phyloP scores from a whole-genome alignment of 2,888 invertebrate genomes.

The Catocala sponsa region DNA sequence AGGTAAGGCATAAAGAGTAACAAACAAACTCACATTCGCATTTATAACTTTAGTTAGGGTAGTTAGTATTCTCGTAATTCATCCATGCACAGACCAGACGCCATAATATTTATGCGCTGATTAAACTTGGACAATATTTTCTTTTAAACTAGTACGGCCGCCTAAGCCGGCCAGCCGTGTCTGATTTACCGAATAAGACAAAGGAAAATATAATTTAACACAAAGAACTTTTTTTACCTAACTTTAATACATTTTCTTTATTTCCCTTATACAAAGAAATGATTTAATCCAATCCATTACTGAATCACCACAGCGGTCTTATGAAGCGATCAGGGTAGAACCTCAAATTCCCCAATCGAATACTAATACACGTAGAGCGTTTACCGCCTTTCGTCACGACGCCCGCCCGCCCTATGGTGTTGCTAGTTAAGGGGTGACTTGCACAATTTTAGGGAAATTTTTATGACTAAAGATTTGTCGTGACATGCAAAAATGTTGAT shows the following conservation, averaged over 20 bases:
- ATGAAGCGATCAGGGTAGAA: conserved; percentile 46
- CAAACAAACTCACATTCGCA: too few species aligned
- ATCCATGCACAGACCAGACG: neutral
- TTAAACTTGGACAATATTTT: neutral
- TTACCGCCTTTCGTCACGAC: conserved; percentile 47
- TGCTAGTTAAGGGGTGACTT: conserved; percentile 24
- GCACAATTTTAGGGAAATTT: conserved; percentile 15
- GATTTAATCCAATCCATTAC: conserved; percentile 44
- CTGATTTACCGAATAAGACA: conserved; percentile 10
- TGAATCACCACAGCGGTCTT: conserved; percentile 32
- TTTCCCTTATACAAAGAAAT: conserved; percentile 31
- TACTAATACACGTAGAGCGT: conserved; percentile 37
- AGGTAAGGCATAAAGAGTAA: too few species aligned
- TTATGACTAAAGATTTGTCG: neutral
- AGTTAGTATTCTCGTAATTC: too few species aligned
- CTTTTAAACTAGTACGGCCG: neutral
- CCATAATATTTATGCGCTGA: neutral
- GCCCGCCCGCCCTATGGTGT: conserved; percentile 36
- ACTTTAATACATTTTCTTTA: conserved; percentile 9
- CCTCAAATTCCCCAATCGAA: conserved; percentile 44
- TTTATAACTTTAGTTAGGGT: too few species aligned
- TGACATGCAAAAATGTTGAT: too few species aligned
- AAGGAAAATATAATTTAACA: conserved; percentile 3
- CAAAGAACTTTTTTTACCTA: conserved; percentile 15
- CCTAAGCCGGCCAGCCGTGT: conserved; percentile 3